Percentiles rank a stretch among this genome's conserved stretches.
Conservation (phyloP, 2,797 vertebrate genomes). For the Malurus leucopterus region DNA sequence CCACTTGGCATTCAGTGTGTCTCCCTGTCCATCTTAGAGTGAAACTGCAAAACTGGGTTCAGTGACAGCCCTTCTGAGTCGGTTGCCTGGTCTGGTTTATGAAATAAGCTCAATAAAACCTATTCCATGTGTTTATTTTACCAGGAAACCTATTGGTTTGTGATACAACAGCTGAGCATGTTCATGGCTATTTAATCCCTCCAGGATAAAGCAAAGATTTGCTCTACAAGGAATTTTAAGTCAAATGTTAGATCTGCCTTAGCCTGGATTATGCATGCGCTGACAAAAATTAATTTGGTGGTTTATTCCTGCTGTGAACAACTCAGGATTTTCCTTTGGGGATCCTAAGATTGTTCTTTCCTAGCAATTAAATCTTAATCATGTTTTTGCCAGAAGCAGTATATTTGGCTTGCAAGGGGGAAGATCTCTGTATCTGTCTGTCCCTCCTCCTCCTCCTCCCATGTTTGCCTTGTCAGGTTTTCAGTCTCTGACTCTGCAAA, state of each 20-base stretch:
- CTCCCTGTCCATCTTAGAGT: background rate
- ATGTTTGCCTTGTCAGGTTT: background rate
- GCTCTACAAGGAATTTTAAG: constrained; percentile 9
- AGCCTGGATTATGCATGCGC: background rate
- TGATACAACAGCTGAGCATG: background rate
- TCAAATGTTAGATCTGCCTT: background rate
- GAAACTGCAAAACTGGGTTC: background rate
- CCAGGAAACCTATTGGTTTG: background rate
- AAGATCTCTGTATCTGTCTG: background rate
- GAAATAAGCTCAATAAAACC: background rate
- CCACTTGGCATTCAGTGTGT: accelerated
- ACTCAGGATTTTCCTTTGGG: background rate
- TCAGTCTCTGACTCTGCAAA: background rate
- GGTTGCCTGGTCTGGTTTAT: background rate
- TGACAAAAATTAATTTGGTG: constrained; percentile 9
- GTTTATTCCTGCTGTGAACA: background rate
- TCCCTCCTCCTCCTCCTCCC: background rate
- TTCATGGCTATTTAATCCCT: background rate
- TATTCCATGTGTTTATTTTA: background rate
- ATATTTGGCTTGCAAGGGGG: background rate
- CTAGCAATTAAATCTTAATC: background rate
- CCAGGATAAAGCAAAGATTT: constrained; percentile 15
- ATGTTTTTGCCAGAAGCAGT: background rate
- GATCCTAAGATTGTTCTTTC: background rate
- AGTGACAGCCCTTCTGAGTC: background rate